phyloP scores from a whole-genome alignment of 2,888 invertebrate species.

The Rhorus exstirpatorius region DNA sequence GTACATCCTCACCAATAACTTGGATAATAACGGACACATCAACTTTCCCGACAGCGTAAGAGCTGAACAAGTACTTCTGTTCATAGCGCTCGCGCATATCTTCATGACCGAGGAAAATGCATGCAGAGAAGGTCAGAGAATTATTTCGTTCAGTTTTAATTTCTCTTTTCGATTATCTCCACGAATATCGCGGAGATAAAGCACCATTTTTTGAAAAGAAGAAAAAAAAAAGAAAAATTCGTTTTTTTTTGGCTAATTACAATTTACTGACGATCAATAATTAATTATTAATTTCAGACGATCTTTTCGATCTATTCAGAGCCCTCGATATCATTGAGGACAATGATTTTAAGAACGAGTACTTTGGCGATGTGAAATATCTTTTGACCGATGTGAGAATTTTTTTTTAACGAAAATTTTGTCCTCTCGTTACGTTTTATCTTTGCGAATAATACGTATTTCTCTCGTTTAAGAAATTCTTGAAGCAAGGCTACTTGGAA shows the following conservation, averaged over 20 bases:
- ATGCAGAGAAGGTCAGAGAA: constrained; percentile 86
- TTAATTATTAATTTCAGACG: constrained; percentile 58
- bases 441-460: too few species aligned
- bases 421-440: background rate
- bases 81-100: constrained; percentile 87
- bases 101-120: constrained; percentile 86
- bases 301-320: constrained; percentile 82
- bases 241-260: constrained; percentile 5
- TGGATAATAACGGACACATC: constrained; percentile 74
- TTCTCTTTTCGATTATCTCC: background rate
- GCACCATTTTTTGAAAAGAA: too few species aligned
- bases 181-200: too few species aligned
- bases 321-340: constrained; percentile 86
- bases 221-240: background rate
- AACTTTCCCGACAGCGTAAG: constrained; percentile 77
- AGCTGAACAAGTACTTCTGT: constrained; percentile 86
- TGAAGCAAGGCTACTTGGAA: constrained; percentile 79
- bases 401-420: background rate
- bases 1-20: constrained; percentile 78
- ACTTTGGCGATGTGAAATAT: constrained; percentile 79
- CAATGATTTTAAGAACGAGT: constrained; percentile 78
- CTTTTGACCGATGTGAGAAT: constrained; percentile 76
- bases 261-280: background rate
- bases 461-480: too few species aligned
- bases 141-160: background rate